Conservation (phyloP, 2,888 invertebrate species). For the Drosophila maculinotata region DNA sequence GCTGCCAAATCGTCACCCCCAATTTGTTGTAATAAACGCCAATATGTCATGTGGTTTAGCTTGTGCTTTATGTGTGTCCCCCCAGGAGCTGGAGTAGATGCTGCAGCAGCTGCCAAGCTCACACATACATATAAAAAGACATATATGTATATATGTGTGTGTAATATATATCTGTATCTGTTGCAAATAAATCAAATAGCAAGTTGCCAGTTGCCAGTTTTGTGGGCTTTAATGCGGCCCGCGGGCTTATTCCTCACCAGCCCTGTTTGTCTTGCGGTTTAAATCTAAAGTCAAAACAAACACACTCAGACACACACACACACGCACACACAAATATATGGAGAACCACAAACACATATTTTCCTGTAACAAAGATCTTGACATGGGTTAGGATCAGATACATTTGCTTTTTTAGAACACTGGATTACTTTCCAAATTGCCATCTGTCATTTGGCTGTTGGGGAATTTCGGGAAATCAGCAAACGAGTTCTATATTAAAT, state of each 20-base stretch:
- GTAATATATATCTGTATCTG: constrained; percentile 55
- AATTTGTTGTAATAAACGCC: constrained; percentile 82
- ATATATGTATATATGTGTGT: constrained; percentile 6
- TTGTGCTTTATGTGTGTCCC: constrained; percentile 54
- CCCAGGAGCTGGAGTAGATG: constrained; percentile 36
- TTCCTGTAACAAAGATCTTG: constrained; percentile 39
- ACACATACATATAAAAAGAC: constrained; percentile 8
- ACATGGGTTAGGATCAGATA: constrained; percentile 46
- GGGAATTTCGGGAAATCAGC: constrained; percentile 8
- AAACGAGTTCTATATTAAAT: neutral
- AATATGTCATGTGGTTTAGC: constrained; percentile 78
- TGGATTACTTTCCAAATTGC: constrained; percentile 42
- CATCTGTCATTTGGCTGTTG: constrained; percentile 33
- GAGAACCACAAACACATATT: constrained; percentile 25
- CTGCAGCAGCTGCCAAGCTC: constrained; percentile 26
- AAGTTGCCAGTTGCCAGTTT: constrained; percentile 62
- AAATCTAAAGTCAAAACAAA: constrained; percentile 43
- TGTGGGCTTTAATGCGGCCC: constrained; percentile 63
- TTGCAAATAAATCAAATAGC: constrained; percentile 73
- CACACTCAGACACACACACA: constrained; percentile 1
- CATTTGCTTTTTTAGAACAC: constrained; percentile 8
- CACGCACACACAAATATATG: neutral
- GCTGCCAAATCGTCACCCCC: constrained; percentile 77
- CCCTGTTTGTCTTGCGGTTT: constrained; percentile 65
- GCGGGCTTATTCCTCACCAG: constrained; percentile 46